These are phyloP conservation scores for Platypus cylindrus DNA, from an alignment of 2,888 invertebrate genomes.

Conservation along the genomic window DNA sequence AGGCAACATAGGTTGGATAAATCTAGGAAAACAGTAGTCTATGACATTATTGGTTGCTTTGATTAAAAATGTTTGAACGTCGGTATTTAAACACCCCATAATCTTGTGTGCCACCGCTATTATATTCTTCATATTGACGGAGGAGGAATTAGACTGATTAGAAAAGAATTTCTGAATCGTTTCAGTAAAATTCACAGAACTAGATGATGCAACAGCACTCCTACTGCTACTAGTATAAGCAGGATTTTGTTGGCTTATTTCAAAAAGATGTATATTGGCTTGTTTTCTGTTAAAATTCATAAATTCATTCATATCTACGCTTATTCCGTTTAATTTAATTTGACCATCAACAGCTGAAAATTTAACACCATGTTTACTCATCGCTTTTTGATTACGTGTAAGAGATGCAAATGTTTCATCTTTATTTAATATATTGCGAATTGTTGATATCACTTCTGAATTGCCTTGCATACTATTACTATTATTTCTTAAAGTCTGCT, in stretches of 20 bases:
- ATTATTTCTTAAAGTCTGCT: slow-evolving; percentile 38
- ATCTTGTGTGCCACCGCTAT: too few relatives aligned
- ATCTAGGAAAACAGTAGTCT: slow-evolving; percentile 4
- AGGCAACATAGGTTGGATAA: slow-evolving; percentile 3
- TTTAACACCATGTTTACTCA: slow-evolving; percentile 38
- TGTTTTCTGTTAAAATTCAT: slow-evolving; percentile 20
- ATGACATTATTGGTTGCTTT: slow-evolving; percentile 5
- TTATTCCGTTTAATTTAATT: slow-evolving; percentile 25
- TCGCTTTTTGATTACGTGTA: slow-evolving; percentile 40
- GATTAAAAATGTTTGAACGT: too few relatives aligned
- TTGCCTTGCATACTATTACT: slow-evolving; percentile 36
- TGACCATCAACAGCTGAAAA: slow-evolving; percentile 23
- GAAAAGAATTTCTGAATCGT: too few relatives aligned
- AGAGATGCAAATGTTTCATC: slow-evolving; percentile 45
- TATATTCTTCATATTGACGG: too few relatives aligned
- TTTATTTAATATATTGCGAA: slow-evolving; percentile 40
- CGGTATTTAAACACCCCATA: too few relatives aligned
- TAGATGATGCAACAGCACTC: neutral
- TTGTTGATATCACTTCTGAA: slow-evolving; percentile 43
- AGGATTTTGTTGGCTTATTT: slow-evolving; percentile 7
- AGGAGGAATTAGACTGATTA: too few relatives aligned
- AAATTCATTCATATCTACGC: slow-evolving; percentile 25
- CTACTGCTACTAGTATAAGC: too few relatives aligned
- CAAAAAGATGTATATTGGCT: slow-evolving; percentile 18
- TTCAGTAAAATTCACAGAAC: slow-evolving; percentile 1